Percentiles rank a stretch among this genome's conserved stretches.
Evolutionary conservation across 2,113 vertebrate genomes (phyloP).

Genomic region (Ictalurus furcatus): DNA sequence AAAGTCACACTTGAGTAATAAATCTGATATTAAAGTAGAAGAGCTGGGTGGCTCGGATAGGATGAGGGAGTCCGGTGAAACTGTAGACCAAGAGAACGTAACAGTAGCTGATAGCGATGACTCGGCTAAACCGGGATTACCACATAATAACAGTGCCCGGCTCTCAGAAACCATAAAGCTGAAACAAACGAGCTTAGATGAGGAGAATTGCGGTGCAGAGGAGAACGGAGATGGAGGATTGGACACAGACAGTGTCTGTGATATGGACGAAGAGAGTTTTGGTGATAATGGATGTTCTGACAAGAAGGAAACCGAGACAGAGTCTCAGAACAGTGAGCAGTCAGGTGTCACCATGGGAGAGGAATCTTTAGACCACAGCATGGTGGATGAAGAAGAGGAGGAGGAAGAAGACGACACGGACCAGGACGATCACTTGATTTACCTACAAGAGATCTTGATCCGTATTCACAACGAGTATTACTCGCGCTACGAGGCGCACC

Average conservation of each 20-base stretch:
- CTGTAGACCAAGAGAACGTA: conserved; percentile 50
- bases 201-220: conserved; percentile 37
- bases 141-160: conserved; percentile 72
- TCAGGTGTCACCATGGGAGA: conserved; percentile 90
- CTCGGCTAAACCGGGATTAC: conserved; percentile 70
- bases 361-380: conserved; percentile 89
- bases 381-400: conserved; percentile 82
- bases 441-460: conserved; percentile 92
- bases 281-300: conserved; percentile 82
- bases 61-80: conserved; percentile 34
- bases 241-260: conserved; percentile 38
- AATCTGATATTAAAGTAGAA: conserved; percentile 55
- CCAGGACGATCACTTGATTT: conserved; percentile 90
- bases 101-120: conserved; percentile 72
- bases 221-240: conserved; percentile 56
- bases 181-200: conserved; percentile 50
- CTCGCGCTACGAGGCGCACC: conserved; percentile 81
- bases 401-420: conserved; percentile 86
- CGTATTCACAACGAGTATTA: conserved; percentile 92
- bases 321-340: conserved; percentile 94
- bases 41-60: conserved; percentile 18
- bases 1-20: conserved; percentile 50
- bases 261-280: conserved; percentile 68
- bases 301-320: conserved; percentile 87
- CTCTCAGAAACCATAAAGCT: conserved; percentile 59